Conservation (phyloP, 92 coral and sea anemone genomes). For the Meandrina meandrites region DNA sequence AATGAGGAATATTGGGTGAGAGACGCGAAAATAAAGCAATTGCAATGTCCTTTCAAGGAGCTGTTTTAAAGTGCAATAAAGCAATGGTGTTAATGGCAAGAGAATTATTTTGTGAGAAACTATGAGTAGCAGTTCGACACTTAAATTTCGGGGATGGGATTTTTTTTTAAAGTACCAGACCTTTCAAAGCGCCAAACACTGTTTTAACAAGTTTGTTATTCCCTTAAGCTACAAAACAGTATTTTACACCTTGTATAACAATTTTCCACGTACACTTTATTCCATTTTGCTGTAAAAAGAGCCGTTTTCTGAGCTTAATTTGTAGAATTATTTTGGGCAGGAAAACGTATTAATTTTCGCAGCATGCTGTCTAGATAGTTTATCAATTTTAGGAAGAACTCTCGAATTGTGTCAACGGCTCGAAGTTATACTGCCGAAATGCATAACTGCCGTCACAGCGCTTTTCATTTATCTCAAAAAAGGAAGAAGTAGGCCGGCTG, state of each 20-base stretch:
- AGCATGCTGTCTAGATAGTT: neutral
- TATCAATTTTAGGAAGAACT: conserved; percentile 1
- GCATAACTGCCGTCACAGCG: neutral
- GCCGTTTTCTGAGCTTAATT: neutral
- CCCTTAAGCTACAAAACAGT: neutral
- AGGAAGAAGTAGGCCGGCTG: neutral
- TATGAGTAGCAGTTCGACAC: no score
- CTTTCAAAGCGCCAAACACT: no score
- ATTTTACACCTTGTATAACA: neutral
- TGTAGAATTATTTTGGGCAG: neutral
- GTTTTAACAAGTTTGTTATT: neutral
- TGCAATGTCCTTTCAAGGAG: neutral
- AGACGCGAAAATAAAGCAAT: conserved; percentile 21
- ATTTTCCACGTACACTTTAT: neutral
- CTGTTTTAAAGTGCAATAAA: neutral
- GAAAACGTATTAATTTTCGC: neutral
- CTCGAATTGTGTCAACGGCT: neutral
- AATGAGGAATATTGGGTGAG: conserved; percentile 18
- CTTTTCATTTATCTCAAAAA: neutral
- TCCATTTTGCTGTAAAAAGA: neutral
- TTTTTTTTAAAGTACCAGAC: neutral
- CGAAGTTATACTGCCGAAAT: neutral
- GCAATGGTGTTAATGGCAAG: conserved; percentile 17
- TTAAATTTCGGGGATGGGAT: neutral
- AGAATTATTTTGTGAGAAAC: neutral